Evolutionary conservation across 2,113 vertebrate species (phyloP).

Genomic region (Platichthys stellatus): DNA sequence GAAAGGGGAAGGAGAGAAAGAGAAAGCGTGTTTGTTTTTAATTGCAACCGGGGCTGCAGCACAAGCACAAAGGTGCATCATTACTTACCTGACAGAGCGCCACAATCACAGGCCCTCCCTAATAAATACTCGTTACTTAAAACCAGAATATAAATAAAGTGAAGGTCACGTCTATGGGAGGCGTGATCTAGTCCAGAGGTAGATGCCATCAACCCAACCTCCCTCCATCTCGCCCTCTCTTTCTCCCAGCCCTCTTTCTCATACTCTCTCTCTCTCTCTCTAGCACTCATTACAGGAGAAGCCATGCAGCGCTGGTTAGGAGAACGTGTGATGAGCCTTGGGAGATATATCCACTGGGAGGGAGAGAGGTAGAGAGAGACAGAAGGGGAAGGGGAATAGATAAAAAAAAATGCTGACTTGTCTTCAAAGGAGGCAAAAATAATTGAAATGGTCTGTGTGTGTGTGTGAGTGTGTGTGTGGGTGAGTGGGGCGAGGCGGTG

Average conservation of each 20-base stretch:
- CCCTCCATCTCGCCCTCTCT: conserved; percentile 18
- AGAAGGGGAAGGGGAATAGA: conserved; percentile 73
- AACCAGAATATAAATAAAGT: conserved; percentile 74
- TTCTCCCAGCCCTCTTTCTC: conserved; percentile 19
- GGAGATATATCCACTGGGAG: conserved; percentile 81
- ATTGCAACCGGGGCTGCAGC: conserved; percentile 68
- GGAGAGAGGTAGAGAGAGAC: conserved; percentile 72
- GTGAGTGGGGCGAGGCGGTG: conserved; percentile 29
- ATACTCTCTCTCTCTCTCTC: conserved; percentile 30
- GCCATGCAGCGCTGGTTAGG: conserved; percentile 78
- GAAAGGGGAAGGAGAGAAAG: conserved; percentile 43
- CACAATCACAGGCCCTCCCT: conserved; percentile 70
- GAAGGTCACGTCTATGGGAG: conserved; percentile 78
- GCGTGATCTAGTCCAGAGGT: conserved; percentile 68
- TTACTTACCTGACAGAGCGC: conserved; percentile 74
- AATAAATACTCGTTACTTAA: conserved; percentile 77
- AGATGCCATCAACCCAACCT: conserved; percentile 66
- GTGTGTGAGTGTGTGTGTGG: conserved; percentile 5
- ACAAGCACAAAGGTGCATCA: conserved; percentile 75
- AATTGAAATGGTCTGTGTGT: conserved; percentile 71
- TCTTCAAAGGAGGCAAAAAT: conserved; percentile 82
- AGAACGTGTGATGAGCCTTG: conserved; percentile 79
- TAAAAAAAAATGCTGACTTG: conserved; percentile 81
- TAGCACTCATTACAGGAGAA: conserved; percentile 78
- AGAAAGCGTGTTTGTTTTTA: conserved; percentile 73